These are phyloP conservation scores for Polymixis flavicincta DNA, from an alignment of 2,888 invertebrate species.

Conservation along the genomic window DNA sequence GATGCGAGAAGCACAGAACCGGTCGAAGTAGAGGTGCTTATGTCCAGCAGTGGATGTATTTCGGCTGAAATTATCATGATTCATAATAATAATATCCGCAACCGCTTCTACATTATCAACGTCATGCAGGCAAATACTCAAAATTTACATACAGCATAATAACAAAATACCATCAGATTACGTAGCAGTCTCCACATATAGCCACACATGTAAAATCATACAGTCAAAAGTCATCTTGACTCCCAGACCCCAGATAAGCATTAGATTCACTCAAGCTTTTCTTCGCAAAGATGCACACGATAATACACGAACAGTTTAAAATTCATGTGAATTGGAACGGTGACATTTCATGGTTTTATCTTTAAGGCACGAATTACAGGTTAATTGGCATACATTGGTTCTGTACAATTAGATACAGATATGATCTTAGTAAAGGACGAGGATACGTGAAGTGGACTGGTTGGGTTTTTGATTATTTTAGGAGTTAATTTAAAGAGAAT, in stretches of 20 bases:
- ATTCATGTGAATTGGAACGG: conserved; percentile 59
- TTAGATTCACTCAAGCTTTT: conserved; percentile 39
- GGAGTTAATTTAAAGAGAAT: background rate
- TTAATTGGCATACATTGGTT: conserved; percentile 61
- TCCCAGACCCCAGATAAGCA: conserved; percentile 51
- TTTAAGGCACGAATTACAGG: conserved; percentile 52
- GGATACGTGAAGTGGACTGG: conserved; percentile 7
- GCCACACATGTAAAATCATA: conserved; percentile 23
- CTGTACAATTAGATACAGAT: conserved; percentile 54
- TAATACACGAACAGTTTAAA: conserved; percentile 51
- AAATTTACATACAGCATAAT: background rate
- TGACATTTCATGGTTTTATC: conserved; percentile 62
- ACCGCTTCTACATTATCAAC: too few species aligned
- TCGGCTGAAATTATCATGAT: too few species aligned
- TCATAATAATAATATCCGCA: too few species aligned
- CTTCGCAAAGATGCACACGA: conserved; percentile 45
- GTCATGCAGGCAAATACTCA: background rate
- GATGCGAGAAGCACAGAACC: too few species aligned
- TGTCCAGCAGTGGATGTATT: too few species aligned
- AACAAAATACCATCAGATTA: conserved; percentile 15
- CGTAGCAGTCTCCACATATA: conserved; percentile 19
- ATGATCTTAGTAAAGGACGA: conserved; percentile 31
- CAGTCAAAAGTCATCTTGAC: conserved; percentile 26
- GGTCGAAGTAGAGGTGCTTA: too few species aligned
- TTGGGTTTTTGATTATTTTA: background rate